Evolutionary conservation across 2,113 vertebrate genomes (phyloP), one percentile per base, ranked within the genome.

Genomic region (Genyomyrus donnyi): DNA sequence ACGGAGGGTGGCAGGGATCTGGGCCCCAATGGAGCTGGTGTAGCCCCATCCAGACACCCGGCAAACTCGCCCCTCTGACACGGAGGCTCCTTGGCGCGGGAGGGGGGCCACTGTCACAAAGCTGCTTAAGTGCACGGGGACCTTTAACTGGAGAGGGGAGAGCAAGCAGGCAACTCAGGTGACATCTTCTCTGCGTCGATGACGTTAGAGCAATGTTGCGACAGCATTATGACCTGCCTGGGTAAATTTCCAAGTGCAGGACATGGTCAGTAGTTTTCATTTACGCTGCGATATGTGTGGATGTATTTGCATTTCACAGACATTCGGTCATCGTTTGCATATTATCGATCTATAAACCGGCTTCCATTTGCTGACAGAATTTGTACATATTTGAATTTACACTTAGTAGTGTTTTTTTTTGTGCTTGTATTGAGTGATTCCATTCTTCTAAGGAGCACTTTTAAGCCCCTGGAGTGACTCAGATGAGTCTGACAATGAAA

Each of bases 31-130:
- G 45, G 93, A 88, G 70, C 89, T 92, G 87, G 93, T 94, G 92
- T 92, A 95, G 35, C 96, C 96, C 96, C 96, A 97, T 17, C 96
- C 96, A 0, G 95, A 97, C 85, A 97, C 96, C 90, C 91, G 94
- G 91, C 96, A 97, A 91, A 94, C 31, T 3, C 91, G 91, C 27
- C 95, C 96, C n/a, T 95, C 94, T 1, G 86, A 46, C 66, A 95
- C 85, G 0, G 92, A 91, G 1, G 94, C 91, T 19, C 93, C 95
- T 89, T 95, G 95, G 17, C 91, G 93, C 19, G 96, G 96, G 17
- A 97, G 94, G 1, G 94, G 93, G 15, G 95, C 95, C 85, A 96
- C 91, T 0, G 95, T 94, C 88, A 96, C 94, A 0, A 93, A 95
- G 80, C 89, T 92, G 92, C 95, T 96, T 91, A 95, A 93, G 17